Evolutionary conservation across 23 tunicate species (phyloP).

Genomic region (Halocynthia aurantium): DNA sequence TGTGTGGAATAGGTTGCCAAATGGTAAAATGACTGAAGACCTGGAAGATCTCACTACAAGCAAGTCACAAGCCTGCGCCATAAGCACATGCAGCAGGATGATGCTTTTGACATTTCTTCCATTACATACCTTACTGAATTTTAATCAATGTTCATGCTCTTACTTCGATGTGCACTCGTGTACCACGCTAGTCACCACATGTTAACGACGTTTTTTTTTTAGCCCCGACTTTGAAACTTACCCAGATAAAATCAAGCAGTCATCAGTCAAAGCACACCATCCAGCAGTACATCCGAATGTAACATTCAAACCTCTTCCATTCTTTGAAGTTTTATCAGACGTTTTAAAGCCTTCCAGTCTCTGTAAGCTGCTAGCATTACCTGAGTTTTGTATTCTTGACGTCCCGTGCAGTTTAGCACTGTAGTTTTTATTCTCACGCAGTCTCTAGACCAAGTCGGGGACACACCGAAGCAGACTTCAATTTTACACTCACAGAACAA

Average conservation of each 20-base stretch:
- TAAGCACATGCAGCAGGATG: too few relatives aligned
- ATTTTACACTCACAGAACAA: constrained; percentile 9
- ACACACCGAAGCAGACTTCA: constrained; percentile 8
- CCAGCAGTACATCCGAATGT: constrained; percentile 19
- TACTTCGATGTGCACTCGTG: too few relatives aligned
- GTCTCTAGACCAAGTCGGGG: constrained; percentile 1
- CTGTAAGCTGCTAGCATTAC: constrained; percentile 28
- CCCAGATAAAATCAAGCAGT: not conserved
- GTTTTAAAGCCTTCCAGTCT: constrained; percentile 33
- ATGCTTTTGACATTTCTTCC: too few relatives aligned
- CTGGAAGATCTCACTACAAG: too few relatives aligned
- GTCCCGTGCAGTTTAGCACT: not conserved
- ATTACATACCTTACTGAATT: too few relatives aligned
- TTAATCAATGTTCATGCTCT: too few relatives aligned
- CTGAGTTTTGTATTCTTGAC: not conserved
- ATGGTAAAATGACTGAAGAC: too few relatives aligned
- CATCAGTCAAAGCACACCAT: not conserved
- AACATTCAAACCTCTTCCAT: constrained; percentile 46
- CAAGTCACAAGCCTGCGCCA: too few relatives aligned
- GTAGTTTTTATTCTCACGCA: constrained; percentile 2
- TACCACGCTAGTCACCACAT: not conserved
- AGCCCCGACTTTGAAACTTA: not conserved
- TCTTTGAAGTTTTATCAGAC: constrained; percentile 41
- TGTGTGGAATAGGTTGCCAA: too few relatives aligned
- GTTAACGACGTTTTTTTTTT: constrained; percentile 3